Evolutionary conservation across 1,140 invertebrate genomes (phyloP).

Genomic region (Achatina immaculata): DNA sequence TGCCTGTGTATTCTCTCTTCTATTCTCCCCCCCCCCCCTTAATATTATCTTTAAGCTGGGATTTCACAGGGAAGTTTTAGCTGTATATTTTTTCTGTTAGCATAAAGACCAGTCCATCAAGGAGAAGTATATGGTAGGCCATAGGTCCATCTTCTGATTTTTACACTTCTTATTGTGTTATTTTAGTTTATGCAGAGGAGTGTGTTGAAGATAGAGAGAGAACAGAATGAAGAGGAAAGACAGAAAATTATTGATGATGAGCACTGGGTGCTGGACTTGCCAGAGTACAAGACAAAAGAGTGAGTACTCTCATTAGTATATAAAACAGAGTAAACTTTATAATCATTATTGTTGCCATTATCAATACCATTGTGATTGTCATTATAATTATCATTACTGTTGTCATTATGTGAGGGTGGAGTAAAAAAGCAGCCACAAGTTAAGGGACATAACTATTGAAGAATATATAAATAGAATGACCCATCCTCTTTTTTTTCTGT

Average conservation of each 20-base stretch:
- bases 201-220: constrained; percentile 84
- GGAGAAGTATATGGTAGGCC: neutral
- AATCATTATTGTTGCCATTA: neutral
- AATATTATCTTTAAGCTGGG: too few species aligned
- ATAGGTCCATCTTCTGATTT: neutral
- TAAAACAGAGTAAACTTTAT: neutral
- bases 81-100: too few species aligned
- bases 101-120: too few species aligned
- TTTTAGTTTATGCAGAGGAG: constrained; percentile 88
- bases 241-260: constrained; percentile 79
- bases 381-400: neutral
- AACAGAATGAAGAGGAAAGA: constrained; percentile 81
- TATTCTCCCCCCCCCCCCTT: too few species aligned
- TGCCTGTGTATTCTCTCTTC: too few species aligned
- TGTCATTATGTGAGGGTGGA: neutral
- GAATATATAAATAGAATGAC: neutral
- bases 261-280: constrained; percentile 71
- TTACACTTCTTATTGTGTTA: too few species aligned
- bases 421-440: neutral
- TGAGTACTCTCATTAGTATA: constrained; percentile 59
- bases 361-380: neutral
- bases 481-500: neutral
- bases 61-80: too few species aligned
- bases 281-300: constrained; percentile 75
- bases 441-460: too few species aligned